Evolutionary conservation across 2,888 invertebrate genomes (phyloP), one percentile per base, ranked within the genome.

Genomic region (Spisula subtruncata): DNA sequence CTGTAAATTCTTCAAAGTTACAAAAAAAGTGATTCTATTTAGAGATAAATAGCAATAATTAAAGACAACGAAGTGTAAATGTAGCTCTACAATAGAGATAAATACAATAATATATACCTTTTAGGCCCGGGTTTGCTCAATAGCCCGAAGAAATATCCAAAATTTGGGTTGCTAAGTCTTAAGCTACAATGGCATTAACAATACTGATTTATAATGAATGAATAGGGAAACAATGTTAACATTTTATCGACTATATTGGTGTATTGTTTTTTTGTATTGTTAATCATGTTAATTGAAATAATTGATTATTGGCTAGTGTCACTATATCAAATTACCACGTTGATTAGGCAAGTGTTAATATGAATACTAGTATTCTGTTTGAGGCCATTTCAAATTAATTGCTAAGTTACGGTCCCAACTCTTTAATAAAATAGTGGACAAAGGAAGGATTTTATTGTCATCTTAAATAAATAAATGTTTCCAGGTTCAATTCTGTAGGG

Each of bases 271-370:
- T 18, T 18, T 75, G 75, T 51, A 75, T 84, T 84, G 84, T 75
- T 84, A 41, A 66, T 48, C 29, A 75, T 84, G 84, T 75, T 84
- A 41, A 66, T 48, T 46, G n/a, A 16, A 83, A 46, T 71, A 46
- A 25, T 84, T 75, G 84, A 75, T 51, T 75, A 75, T 35, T 48
- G 75, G 75, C 75, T 48, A 84, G 25, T 71, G 84, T 84, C 12
- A 84, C 46, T 32, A 25, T 84, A 84, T 84, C 84, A 75, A 51
- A 75, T 84, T 84, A 48, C 84, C 1, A 4, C 0, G 29, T 75
- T 6, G 41, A 10, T 60, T 60, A 2, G 25, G 8, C 60, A n/a
- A 60, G 60, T 60, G n/a, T 51, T 51, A 16, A 51, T 51, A 16
- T 51, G 4, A 5, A 41, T 41, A 41, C 41, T 8, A 41, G 8